Evolutionary conservation across 2,888 invertebrate genomes (phyloP).

Genomic region (Acleris sparsana): DNA sequence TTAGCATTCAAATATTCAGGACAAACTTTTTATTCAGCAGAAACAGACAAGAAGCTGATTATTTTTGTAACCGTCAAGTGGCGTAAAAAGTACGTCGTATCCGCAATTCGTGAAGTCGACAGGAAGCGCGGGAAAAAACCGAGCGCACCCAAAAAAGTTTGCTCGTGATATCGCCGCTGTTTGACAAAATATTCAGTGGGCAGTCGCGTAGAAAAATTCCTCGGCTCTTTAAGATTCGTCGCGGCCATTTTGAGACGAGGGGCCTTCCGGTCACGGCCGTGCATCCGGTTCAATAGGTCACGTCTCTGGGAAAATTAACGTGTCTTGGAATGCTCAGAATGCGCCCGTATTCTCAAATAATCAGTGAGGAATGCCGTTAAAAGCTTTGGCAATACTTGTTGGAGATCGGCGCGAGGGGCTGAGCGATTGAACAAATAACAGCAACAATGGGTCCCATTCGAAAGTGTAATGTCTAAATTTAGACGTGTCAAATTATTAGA

Average conservation of each 20-base stretch:
- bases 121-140: slow-evolving; percentile 42
- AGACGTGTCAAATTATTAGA: too few relatives aligned
- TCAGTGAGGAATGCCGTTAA: slow-evolving; percentile 33
- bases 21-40: slow-evolving; percentile 14
- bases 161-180: slow-evolving; percentile 61
- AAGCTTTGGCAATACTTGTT: slow-evolving; percentile 22
- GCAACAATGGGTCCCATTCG: neutral
- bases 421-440: slow-evolving; percentile 12
- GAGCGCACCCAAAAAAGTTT: slow-evolving; percentile 68
- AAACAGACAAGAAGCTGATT: slow-evolving; percentile 11
- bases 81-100: slow-evolving; percentile 31
- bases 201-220: slow-evolving; percentile 78
- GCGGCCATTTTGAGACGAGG: slow-evolving; percentile 77
- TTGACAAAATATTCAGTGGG: slow-evolving; percentile 73
- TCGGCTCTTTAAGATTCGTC: slow-evolving; percentile 69
- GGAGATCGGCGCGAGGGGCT: slow-evolving; percentile 3
- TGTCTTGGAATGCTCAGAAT: slow-evolving; percentile 29
- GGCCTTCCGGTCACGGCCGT: slow-evolving; percentile 74
- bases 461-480: too few relatives aligned
- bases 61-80: slow-evolving; percentile 31
- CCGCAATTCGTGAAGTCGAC: slow-evolving; percentile 36
- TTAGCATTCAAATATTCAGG: too few relatives aligned
- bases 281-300: slow-evolving; percentile 66
- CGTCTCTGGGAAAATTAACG: slow-evolving; percentile 38
- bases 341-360: slow-evolving; percentile 33